These are phyloP conservation scores for Pachyramphus minor DNA, from an alignment of 2,113 vertebrate species.

Conservation along the genomic window DNA sequence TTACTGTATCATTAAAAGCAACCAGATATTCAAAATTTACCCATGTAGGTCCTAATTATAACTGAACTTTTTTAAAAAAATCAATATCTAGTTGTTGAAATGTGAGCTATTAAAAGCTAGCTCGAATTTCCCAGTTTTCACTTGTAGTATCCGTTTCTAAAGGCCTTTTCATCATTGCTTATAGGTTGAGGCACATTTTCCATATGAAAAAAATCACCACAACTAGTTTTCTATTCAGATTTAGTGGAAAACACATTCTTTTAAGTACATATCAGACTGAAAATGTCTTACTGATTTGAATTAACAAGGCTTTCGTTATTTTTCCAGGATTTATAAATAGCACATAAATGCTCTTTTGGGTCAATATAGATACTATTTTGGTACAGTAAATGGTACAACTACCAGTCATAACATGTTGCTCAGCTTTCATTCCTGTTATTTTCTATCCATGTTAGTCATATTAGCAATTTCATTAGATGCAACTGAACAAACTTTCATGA, in stretches of 20 bases:
- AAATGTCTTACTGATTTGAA: background rate
- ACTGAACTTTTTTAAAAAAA: background rate
- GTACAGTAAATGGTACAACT: background rate
- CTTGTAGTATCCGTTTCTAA: background rate
- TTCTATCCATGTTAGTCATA: background rate
- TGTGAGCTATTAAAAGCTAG: background rate
- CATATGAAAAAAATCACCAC: fast-evolving
- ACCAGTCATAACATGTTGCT: background rate
- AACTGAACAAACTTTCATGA: background rate
- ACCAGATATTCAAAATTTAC: background rate
- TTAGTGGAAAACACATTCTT: background rate
- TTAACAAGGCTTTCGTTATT: background rate
- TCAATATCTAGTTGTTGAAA: background rate
- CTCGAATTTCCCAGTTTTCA: background rate
- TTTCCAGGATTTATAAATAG: background rate
- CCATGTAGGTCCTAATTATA: background rate
- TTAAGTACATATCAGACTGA: background rate
- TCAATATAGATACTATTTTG: background rate
- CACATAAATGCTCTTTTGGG: background rate
- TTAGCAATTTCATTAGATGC: background rate
- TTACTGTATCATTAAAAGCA: background rate
- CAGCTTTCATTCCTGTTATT: background rate
- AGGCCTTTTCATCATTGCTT: background rate
- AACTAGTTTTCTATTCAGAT: background rate
- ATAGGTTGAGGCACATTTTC: background rate